Evolutionary conservation across 2,797 vertebrate genomes (phyloP).

Genomic region (Etheostoma nigrum): DNA sequence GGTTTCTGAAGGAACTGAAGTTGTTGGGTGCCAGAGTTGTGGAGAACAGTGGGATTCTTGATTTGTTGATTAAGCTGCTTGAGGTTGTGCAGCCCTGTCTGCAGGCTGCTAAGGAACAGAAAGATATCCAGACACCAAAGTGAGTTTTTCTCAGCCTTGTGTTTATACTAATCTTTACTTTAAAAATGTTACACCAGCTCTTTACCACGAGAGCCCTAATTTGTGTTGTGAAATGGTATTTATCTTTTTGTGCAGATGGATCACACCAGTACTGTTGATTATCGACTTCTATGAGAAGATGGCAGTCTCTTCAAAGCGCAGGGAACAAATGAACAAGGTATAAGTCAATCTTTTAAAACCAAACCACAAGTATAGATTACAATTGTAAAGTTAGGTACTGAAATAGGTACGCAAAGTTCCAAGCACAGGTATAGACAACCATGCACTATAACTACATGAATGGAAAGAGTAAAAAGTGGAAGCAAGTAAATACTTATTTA

Average conservation of each 20-base stretch:
- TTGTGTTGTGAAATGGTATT: background rate
- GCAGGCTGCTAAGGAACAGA: slow-evolving; percentile 96
- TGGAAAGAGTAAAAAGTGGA: background rate
- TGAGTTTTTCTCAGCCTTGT: slow-evolving; percentile 77
- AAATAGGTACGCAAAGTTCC: background rate
- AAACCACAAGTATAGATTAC: background rate
- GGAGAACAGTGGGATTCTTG: slow-evolving; percentile 94
- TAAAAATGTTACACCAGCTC: background rate
- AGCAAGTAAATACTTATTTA: too few relatives aligned
- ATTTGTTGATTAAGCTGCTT: slow-evolving; percentile 94
- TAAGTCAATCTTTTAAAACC: background rate
- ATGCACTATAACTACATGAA: background rate
- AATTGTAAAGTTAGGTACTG: background rate
- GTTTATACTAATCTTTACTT: background rate
- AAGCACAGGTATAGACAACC: background rate
- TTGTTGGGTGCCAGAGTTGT: slow-evolving; percentile 93
- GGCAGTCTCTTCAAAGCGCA: slow-evolving; percentile 94
- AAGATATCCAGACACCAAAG: slow-evolving; percentile 97
- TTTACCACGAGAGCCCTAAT: background rate
- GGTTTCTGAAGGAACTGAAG: slow-evolving; percentile 89
- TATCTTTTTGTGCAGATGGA: slow-evolving; percentile 87
- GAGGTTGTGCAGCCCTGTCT: slow-evolving; percentile 97
- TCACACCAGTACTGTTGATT: slow-evolving; percentile 94
- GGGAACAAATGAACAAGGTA: slow-evolving; percentile 97
- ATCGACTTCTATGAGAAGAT: slow-evolving; percentile 98